Percentiles rank a stretch among this genome's conserved stretches.
Conservation (phyloP, 2,888 invertebrate genomes). For the Zeuzera pyrina region DNA sequence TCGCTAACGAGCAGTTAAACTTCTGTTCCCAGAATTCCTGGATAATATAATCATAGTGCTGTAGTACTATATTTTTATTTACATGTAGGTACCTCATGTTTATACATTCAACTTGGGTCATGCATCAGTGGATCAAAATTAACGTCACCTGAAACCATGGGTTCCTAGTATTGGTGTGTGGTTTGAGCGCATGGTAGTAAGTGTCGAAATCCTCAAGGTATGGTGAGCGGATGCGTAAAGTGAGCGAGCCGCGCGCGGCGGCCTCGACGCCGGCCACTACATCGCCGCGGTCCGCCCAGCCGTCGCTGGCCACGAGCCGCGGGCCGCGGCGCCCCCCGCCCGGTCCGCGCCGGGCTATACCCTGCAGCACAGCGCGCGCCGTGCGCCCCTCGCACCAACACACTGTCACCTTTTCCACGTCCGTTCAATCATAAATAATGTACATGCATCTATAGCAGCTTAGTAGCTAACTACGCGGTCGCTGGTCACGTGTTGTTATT, state of each 20-base stretch:
- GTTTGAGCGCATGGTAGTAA: conserved; percentile 78
- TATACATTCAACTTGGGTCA: no score
- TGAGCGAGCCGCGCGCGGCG: conserved; percentile 80
- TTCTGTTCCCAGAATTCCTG: conserved; percentile 84
- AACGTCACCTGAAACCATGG: conserved; percentile 75
- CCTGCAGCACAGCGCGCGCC: conserved; percentile 76
- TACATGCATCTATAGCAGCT: no score
- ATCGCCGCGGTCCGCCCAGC: conserved; percentile 83
- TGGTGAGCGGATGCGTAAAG: conserved; percentile 83
- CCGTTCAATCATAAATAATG: no score
- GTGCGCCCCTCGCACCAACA: conserved; percentile 87
- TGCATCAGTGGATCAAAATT: no score
- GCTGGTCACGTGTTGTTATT: no score
- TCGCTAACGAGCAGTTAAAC: conserved; percentile 74
- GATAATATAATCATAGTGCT: no score
- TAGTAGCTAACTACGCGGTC: no score
- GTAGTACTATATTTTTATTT: no score
- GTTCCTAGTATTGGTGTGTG: conserved; percentile 76
- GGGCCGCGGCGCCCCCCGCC: conserved; percentile 74
- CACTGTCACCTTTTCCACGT: no score
- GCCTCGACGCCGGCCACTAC: conserved; percentile 78
- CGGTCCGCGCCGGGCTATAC: conserved; percentile 70
- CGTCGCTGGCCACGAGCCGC: conserved; percentile 78
- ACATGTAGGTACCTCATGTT: no score
- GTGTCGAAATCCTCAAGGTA: conserved; percentile 76